Percentiles rank a stretch among this genome's conserved stretches.
These are phyloP conservation scores for Hemiscyllium ocellatum DNA, from an alignment of 2,113 vertebrate species.

Conservation along the genomic window DNA sequence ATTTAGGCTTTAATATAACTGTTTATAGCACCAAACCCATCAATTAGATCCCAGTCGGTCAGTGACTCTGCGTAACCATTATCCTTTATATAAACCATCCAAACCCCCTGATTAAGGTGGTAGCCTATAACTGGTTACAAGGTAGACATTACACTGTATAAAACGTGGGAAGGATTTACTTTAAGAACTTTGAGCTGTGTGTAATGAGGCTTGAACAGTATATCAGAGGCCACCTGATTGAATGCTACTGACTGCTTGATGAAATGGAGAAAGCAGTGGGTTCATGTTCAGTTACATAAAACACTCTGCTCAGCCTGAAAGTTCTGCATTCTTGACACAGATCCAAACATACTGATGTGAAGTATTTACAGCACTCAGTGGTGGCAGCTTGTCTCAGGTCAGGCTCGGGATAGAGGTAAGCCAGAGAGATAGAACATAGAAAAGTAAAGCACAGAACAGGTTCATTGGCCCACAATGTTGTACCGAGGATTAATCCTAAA, in stretches of 20 bases:
- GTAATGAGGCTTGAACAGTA: background rate
- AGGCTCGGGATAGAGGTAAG: background rate
- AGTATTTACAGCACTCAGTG: background rate
- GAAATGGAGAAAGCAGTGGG: background rate
- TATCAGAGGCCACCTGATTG: background rate
- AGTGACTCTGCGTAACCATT: background rate
- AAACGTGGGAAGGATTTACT: background rate
- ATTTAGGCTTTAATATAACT: background rate
- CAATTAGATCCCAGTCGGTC: background rate
- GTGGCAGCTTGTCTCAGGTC: background rate
- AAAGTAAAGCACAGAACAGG: too few species aligned
- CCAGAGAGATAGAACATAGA: background rate
- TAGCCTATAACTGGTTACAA: background rate
- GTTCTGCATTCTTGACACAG: background rate
- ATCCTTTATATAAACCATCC: background rate
- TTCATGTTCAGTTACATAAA: slow-evolving; percentile 17
- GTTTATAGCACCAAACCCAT: background rate
- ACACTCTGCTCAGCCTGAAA: background rate
- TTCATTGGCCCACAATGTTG: too few species aligned
- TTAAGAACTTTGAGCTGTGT: background rate
- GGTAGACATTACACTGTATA: background rate
- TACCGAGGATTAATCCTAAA: too few species aligned
- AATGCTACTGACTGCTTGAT: background rate
- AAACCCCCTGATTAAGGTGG: background rate
- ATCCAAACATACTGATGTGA: background rate